Percentiles rank a stretch among this genome's conserved stretches.
These are phyloP conservation scores for Neoarius graeffei DNA, from an alignment of 2,113 vertebrate species.

Conservation along the genomic window DNA sequence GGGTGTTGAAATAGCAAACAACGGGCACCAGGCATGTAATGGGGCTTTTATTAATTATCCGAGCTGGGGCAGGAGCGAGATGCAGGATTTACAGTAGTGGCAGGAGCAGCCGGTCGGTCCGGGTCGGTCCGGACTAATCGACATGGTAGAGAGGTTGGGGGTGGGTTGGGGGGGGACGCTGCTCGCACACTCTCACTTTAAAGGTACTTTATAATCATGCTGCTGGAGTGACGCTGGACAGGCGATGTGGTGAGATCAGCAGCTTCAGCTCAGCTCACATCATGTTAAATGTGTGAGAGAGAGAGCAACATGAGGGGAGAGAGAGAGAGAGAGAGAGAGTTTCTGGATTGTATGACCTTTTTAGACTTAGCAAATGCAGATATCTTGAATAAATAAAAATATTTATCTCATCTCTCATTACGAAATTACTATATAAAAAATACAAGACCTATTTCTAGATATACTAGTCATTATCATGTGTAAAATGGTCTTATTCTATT, in stretches of 20 bases:
- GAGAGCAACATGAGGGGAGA: too few species aligned
- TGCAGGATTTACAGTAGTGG: conserved; percentile 75
- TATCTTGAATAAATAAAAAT: background rate
- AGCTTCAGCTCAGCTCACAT: background rate
- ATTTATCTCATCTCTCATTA: background rate
- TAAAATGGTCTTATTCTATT: background rate
- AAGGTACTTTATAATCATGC: conserved; percentile 36
- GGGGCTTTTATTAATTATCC: conserved; percentile 81
- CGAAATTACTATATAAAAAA: background rate
- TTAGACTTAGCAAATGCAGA: background rate
- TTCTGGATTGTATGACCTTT: background rate
- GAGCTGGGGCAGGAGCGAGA: conserved; percentile 68
- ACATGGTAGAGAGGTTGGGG: conserved; percentile 63
- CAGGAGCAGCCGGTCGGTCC: conserved; percentile 63
- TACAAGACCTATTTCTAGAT: background rate
- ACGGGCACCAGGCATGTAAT: conserved; percentile 83
- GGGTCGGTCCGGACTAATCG: conserved; percentile 65
- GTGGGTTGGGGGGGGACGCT: conserved; percentile 53
- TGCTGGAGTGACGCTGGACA: background rate
- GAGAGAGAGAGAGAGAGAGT: background rate
- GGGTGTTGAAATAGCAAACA: conserved; percentile 86
- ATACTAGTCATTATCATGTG: background rate
- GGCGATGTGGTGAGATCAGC: background rate
- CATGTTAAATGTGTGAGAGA: background rate
- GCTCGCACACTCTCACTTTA: conserved; percentile 47